A percentile compares a stretch with the other conserved stretches of the same genome.
Evolutionary conservation across 2,797 vertebrate genomes (phyloP).

Genomic region (Huso huso): DNA sequence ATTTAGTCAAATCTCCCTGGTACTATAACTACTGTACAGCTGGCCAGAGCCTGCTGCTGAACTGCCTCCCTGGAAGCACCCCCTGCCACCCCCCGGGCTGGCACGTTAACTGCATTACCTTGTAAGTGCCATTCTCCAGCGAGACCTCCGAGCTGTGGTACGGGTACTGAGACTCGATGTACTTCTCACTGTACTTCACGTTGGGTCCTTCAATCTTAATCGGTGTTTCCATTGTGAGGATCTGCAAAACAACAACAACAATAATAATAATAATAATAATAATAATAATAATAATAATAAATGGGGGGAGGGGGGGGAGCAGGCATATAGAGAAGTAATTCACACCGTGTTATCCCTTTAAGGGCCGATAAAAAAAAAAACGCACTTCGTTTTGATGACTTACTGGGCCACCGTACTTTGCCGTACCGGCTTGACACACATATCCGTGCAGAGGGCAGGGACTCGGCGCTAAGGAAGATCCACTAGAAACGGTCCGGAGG

Average conservation of each 20-base stretch:
- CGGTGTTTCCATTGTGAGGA: slow-evolving; percentile 56
- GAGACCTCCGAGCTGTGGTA: slow-evolving; percentile 70
- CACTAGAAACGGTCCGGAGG: too few species aligned
- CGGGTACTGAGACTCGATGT: slow-evolving; percentile 74
- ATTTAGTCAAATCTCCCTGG: neutral
- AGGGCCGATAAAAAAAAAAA: too few species aligned
- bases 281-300: too few species aligned
- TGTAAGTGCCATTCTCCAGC: slow-evolving; percentile 57
- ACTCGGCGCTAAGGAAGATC: too few species aligned
- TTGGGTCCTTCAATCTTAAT: slow-evolving; percentile 77
- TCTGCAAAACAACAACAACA: slow-evolving; percentile 23
- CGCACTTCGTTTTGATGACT: too few species aligned
- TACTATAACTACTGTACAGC: neutral
- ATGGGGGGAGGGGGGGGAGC: too few species aligned
- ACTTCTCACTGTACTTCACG: slow-evolving; percentile 70
- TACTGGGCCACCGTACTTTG: too few species aligned
- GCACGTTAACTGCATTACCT: slow-evolving; percentile 44
- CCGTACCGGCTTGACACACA: too few species aligned
- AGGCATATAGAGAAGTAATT: too few species aligned
- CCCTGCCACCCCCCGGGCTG: neutral
- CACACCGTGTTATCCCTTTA: too few species aligned
- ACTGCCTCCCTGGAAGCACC: neutral
- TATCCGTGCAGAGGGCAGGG: too few species aligned
- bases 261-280: too few species aligned
- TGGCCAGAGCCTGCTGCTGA: neutral